Percentiles rank a stretch among this genome's conserved stretches.
These are phyloP conservation scores for Zhengitettix transpicula DNA, from an alignment of 2,888 invertebrate genomes.

Conservation along the genomic window DNA sequence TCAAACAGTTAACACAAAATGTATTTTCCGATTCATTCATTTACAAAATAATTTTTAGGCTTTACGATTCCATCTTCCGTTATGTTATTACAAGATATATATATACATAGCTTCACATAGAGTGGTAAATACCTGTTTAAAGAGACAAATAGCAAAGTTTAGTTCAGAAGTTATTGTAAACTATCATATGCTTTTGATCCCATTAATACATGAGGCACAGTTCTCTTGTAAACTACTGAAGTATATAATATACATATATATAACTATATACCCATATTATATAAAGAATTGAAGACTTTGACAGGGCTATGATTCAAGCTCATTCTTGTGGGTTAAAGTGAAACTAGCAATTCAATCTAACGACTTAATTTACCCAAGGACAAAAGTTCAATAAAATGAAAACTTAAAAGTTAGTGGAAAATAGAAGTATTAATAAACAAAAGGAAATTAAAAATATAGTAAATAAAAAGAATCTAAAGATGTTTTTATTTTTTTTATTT, in stretches of 20 bases:
- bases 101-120: background rate
- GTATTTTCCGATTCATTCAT: too few relatives aligned
- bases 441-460: background rate
- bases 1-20: too few relatives aligned
- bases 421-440: background rate
- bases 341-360: background rate
- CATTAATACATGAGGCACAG: conserved; percentile 11
- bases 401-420: background rate
- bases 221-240: conserved; percentile 7
- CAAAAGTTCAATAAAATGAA: background rate
- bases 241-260: conserved; percentile 3
- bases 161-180: background rate
- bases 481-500: background rate
- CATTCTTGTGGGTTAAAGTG: background rate
- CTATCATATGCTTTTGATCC: conserved; percentile 7
- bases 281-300: background rate
- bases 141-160: background rate
- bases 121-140: background rate
- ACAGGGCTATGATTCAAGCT: background rate
- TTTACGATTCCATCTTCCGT: background rate
- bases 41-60: too few relatives aligned
- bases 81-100: background rate
- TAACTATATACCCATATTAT: background rate
- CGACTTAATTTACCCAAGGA: too few relatives aligned
- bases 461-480: background rate